Evolutionary conservation across 2,888 invertebrate genomes (phyloP).

Genomic region (Rugalucina vietnamica): DNA sequence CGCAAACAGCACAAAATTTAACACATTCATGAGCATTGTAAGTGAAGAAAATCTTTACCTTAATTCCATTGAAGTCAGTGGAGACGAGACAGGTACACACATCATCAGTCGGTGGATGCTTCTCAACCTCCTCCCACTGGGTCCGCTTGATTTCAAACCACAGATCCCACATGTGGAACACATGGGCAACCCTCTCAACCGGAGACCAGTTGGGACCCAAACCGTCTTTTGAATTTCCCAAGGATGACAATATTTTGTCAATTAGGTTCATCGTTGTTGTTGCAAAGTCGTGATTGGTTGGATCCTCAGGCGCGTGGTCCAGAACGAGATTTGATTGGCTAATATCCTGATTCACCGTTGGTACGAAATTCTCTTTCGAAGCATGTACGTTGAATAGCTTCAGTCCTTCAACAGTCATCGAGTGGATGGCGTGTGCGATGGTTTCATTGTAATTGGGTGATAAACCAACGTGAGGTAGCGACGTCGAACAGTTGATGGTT

Average conservation of each 20-base stretch:
- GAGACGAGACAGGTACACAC: constrained; percentile 71
- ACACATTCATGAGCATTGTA: too few species aligned
- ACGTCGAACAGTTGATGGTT: constrained; percentile 43
- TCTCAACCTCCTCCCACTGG: constrained; percentile 51
- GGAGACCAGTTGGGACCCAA: constrained; percentile 77
- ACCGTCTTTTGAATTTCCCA: constrained; percentile 73
- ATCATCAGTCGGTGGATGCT: constrained; percentile 57
- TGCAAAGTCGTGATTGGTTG: constrained; percentile 60
- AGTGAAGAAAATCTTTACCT: too few species aligned
- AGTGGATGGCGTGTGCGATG: constrained; percentile 76
- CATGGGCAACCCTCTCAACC: constrained; percentile 74
- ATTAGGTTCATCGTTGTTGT: constrained; percentile 72
- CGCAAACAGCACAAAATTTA: too few species aligned
- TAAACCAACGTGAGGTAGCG: constrained; percentile 55
- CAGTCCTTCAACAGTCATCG: constrained; percentile 73
- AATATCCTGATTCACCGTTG: constrained; percentile 75
- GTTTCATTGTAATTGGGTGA: constrained; percentile 71
- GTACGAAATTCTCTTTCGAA: constrained; percentile 67
- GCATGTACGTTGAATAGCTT: constrained; percentile 68
- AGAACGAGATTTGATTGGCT: constrained; percentile 58
- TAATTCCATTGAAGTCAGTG: constrained; percentile 70
- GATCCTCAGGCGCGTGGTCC: constrained; percentile 67
- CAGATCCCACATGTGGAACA: constrained; percentile 78
- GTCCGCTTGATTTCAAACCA: constrained; percentile 62
- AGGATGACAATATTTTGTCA: constrained; percentile 68